Evolutionary conservation across 2,888 invertebrate species (phyloP), one percentile per base, ranked within the genome.

Genomic region (Zygothrica quintamaculata): DNA sequence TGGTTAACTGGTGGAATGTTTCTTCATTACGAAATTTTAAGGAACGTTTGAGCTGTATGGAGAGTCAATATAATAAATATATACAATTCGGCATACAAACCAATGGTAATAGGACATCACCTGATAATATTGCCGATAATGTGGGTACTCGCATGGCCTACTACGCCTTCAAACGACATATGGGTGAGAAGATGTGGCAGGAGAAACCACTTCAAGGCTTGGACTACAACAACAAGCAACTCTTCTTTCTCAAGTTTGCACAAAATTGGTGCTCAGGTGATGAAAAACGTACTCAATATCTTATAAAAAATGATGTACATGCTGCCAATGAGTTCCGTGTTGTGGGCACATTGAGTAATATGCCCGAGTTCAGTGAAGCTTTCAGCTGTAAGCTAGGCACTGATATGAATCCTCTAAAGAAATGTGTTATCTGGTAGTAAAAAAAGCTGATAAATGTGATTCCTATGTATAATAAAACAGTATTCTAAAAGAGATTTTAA

Each of bases 181-280:
- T 91, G 62, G 78, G 89, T 0, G 89, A 90, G 40, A 87, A 84
- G 51, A 88, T 92, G 40, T 92, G 92, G 31, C 92, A 92, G 62
- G 93, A 93, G 69, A 90, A 92, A 29, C 94, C 94, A 0, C 92
- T 98, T 2, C 96, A 96, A 0, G 98, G 97, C 3, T 90, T 98
- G 1, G 94, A 95, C 75, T 93, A 97, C 74, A 97, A 95, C 26
- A 97, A 98, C 88, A 94, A 95, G 40, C 98, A 98, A 88, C 92
- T 98, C 29, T 98, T 98, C 92, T 98, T 98, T 90, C 93, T 98
- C 34, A 97, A 98, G 59, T 98, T 98, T 90, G 98, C 98, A 5
- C 98, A 98, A 93, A 82, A 81, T 1, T 89, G 89, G 90, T 89
- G 89, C 56, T 78, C 86, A n/a, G 89, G 5, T 77, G 75, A 25